Evolutionary conservation across 2,113 vertebrate genomes (phyloP).

Genomic region (Oryzias javanicus): DNA sequence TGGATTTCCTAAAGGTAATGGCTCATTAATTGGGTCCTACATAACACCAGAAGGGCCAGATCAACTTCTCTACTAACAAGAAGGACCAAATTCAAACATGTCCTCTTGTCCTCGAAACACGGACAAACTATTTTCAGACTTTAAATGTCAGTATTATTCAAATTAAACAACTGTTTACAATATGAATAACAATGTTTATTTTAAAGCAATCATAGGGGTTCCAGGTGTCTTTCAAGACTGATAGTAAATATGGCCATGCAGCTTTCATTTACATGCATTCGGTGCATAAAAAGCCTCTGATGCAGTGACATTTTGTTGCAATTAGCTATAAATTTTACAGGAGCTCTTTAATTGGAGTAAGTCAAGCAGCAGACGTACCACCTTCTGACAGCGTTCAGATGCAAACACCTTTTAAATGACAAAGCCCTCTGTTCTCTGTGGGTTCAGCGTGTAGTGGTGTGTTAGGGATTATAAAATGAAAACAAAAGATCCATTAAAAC

Average conservation of each 20-base stretch:
- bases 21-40: conserved; percentile 12
- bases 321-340: background rate
- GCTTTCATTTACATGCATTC: background rate
- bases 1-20: conserved; percentile 23
- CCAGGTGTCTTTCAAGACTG: background rate
- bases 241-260: conserved; percentile 3
- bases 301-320: background rate
- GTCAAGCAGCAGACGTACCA: background rate
- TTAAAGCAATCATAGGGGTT: conserved; percentile 1
- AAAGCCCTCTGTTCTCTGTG: background rate
- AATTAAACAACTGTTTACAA: background rate
- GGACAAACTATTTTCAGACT: no score
- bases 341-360: background rate
- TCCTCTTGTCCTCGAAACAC: background rate
- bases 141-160: no score
- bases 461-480: background rate
- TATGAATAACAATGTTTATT: conserved; percentile 1
- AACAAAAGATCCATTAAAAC: background rate
- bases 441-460: background rate
- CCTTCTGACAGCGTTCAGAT: background rate
- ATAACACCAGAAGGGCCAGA: background rate
- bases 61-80: background rate
- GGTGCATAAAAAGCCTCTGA: background rate
- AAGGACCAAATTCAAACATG: background rate
- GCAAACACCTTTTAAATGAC: background rate